Conservation (phyloP, 2,113 vertebrate species). For the Bolborhynchus lineola region DNA sequence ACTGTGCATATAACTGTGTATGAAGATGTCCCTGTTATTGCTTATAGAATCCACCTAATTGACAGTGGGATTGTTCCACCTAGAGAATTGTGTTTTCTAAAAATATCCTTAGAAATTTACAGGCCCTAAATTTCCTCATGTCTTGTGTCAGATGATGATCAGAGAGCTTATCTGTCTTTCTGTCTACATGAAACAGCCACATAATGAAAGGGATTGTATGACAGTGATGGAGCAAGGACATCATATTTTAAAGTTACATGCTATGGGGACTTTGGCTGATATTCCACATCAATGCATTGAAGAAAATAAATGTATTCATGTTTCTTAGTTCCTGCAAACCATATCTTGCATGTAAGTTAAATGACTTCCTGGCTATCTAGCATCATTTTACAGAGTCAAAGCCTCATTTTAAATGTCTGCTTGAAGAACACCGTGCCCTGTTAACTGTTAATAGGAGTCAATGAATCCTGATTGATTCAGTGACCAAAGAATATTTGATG, state of each 20-base stretch:
- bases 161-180: not conserved
- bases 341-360: not conserved
- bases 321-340: not conserved
- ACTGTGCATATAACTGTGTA: not conserved
- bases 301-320: not conserved
- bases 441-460: not conserved
- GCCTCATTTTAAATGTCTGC: not conserved
- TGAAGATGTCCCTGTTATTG: not conserved
- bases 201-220: not conserved
- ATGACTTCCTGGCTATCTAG: not conserved
- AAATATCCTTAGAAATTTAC: not conserved
- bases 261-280: not conserved
- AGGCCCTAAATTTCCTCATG: not conserved
- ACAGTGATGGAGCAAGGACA: not conserved
- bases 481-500: not conserved
- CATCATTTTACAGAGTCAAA: not conserved
- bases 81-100: not conserved
- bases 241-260: not conserved
- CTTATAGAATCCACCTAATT: not conserved
- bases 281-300: not conserved
- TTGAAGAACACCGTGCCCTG: not conserved
- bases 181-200: not conserved
- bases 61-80: not conserved
- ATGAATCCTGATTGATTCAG: constrained; percentile 27
- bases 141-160: not conserved